Evolutionary conservation across 2,113 vertebrate species (phyloP).

Genomic region (Sorex fumeus): DNA sequence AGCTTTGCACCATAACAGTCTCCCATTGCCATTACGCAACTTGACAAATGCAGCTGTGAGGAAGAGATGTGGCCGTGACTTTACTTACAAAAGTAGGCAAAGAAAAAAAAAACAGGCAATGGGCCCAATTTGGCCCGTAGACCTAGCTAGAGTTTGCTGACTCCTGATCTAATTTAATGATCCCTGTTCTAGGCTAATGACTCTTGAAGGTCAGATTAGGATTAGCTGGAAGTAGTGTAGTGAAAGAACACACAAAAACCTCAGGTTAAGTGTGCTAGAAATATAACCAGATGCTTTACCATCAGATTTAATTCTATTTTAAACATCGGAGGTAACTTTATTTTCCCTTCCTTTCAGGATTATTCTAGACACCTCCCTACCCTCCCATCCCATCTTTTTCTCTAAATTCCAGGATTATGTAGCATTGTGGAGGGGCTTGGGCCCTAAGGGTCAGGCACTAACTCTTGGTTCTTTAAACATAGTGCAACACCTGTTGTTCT

Average conservation of each 20-base stretch:
- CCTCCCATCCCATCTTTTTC: too few relatives aligned
- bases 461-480: too few relatives aligned
- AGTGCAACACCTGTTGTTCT: too few relatives aligned
- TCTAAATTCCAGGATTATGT: too few relatives aligned
- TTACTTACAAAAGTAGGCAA: neutral
- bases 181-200: neutral
- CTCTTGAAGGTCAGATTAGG: neutral
- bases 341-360: neutral
- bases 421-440: too few relatives aligned
- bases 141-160: neutral
- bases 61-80: neutral
- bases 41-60: neutral
- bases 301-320: neutral
- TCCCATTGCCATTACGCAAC: neutral
- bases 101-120: neutral
- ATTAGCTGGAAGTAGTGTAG: neutral
- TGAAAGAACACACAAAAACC: neutral
- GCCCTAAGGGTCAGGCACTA: too few relatives aligned
- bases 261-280: neutral
- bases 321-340: neutral
- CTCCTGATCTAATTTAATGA: too few relatives aligned
- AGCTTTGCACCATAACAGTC: neutral
- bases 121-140: neutral
- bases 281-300: neutral
- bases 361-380: too few relatives aligned